Evolutionary conservation across 2,888 invertebrate species (phyloP), one percentile per base, ranked within the genome.

Genomic region (Tubulanus polymorphus): DNA sequence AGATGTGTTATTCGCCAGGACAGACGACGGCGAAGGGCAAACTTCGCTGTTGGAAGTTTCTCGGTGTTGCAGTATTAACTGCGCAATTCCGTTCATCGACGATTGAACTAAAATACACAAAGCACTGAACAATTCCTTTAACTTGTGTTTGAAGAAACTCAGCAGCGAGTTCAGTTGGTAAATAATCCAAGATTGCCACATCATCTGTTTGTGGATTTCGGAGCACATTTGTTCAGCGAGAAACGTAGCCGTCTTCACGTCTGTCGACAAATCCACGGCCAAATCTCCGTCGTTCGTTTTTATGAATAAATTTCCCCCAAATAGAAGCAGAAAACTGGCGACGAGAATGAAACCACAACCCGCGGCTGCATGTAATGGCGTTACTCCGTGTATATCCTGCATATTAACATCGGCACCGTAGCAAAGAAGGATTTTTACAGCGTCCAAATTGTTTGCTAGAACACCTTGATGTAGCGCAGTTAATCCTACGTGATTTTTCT

Each of bases 401-500:
- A 63, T 63, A 45, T 69, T 62, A 5, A 71, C 68, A 37, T 69
- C 65, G 2, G 72, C 71, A 10, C 71, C 71, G 46, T 65, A 53
- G 23, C 58, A 60, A 29, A 74, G 56, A 35, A 74, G 60, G 37
- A 73, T 54, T 62, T 74, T 74, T 18, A 69, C 68, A 45, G 67
- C 66, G 61, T 74, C 73, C 28, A 72, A 51, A 55, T 74, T 74
- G 63, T 74, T 73, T 45, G 65, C 65, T 18, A 74, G 61, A 2
- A 74, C 72, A 23, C 70, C 68, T 41, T 74, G 68, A 52, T 74
- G 73, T 20, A 74, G 62, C 0, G 71, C 68, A 15, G 72, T 74
- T 20, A 74, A 56, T 2, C 73, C 73, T 29, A 65, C 65, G 56
- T 74, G 72, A 46, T 69, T 74, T 25, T 59, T 54, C 45, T 69